Base-by-base conservation (phyloP, 2,113 vertebrate species). In the Poecilia latipinna region DNA sequence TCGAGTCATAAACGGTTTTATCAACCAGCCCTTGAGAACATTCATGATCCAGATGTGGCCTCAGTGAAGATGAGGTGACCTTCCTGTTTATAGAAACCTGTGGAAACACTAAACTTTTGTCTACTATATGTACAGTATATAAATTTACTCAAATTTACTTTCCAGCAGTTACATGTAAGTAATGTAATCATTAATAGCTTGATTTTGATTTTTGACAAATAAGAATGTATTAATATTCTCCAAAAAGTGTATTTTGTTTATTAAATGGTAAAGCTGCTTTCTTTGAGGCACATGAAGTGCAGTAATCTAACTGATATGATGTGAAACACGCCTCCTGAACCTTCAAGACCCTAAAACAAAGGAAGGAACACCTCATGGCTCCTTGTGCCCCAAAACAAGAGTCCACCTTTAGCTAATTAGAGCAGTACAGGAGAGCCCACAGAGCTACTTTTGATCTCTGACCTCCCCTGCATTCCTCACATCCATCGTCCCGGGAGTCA, bases 391-490 rank as follows among this genome's bases (percentile, higher is more conserved):
- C 42, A 22, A 72, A 61, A 32, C 62, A 69, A 54, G 22, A 64
- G 28, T 24, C 70, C n/a, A 67, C 22, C 42, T 71, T 77, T 37
- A 31, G 48, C 74, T 83, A 82, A 86, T 88, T 78, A 82, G 69
- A 64, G 51, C 11, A 35, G 51, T 15, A 37, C 57, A 22, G 70
- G 44, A 63, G 65, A 72, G 68, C 78, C 72, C 61, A 44, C 79
- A 24, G 74, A 28, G 72, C 19, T 11, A 31, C 68, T 77, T 81
- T 79, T 84, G 77, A 72, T 74, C 83, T 80, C 19, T 84, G 82
- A 82, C 74, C 65, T 76, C 65, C 35, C 26, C 66, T 11, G 33
- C 85, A 92, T 90, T 90, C 78, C 84, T 82, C 70, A 69, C 19
- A 37, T 83, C 70, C 29, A 42, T 67, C 31, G 63, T 42, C 42